phyloP scores from a whole-genome alignment of 2,113 vertebrate species.

The Nothobranchius furzeri region DNA sequence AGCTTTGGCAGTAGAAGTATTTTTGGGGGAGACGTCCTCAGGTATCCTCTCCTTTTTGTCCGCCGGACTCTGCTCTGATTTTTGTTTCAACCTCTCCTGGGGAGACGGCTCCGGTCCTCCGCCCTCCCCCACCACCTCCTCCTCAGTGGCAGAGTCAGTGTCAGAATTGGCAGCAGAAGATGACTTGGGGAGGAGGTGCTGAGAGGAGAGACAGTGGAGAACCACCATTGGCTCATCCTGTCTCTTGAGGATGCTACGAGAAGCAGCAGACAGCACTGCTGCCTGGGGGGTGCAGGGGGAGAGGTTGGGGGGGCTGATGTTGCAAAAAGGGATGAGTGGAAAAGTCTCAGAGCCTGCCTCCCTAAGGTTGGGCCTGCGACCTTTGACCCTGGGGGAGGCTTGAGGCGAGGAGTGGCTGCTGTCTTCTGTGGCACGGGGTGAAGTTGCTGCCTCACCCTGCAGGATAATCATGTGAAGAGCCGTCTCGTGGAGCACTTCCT shows the following conservation, averaged over 20 bases:
- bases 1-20: conserved; percentile 20
- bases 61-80: conserved; percentile 85
- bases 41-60: conserved; percentile 87
- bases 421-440: conserved; percentile 64
- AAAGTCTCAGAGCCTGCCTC: conserved; percentile 79
- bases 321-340: conserved; percentile 56
- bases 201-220: conserved; percentile 56
- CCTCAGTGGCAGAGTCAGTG: conserved; percentile 82
- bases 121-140: conserved; percentile 39
- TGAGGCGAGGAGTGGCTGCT: conserved; percentile 56
- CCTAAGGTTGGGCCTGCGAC: conserved; percentile 82
- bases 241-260: conserved; percentile 50
- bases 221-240: conserved; percentile 75
- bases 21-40: conserved; percentile 64
- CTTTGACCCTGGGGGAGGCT: conserved; percentile 85
- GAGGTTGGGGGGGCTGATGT: conserved; percentile 56
- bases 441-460: conserved; percentile 7
- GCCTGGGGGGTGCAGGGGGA: conserved; percentile 48
- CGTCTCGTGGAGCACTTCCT: conserved; percentile 6
- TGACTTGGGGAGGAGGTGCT: conserved; percentile 41
- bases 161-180: conserved; percentile 71
- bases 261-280: conserved; percentile 41
- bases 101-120: conserved; percentile 75
- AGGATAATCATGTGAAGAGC: conserved; percentile 12
- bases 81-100: conserved; percentile 86